Evolutionary conservation across 2,797 vertebrate genomes (phyloP).

Genomic region (Rousettus madagascariensis): DNA sequence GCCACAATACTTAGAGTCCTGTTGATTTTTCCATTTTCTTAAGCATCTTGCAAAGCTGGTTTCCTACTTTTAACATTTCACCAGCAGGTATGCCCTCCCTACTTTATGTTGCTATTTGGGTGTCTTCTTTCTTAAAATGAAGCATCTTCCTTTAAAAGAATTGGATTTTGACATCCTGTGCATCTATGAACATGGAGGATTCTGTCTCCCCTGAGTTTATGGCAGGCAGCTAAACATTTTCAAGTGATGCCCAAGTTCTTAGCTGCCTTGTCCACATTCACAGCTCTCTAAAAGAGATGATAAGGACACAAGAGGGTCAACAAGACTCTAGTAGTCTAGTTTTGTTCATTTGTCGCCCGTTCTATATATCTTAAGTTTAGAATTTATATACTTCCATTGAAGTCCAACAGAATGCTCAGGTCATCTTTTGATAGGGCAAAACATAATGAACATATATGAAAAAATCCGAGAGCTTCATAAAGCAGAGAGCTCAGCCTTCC

Average conservation of each 20-base stretch:
- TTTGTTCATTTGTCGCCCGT: slow-evolving; percentile 50
- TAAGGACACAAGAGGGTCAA: slow-evolving; percentile 6
- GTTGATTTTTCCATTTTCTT: slow-evolving; percentile 42
- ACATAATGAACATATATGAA: background rate
- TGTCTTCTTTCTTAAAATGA: slow-evolving; percentile 34
- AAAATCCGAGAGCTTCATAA: slow-evolving; percentile 17
- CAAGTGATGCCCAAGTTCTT: slow-evolving; percentile 34
- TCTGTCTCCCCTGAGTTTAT: slow-evolving; percentile 11
- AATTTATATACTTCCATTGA: slow-evolving; percentile 54
- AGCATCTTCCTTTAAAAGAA: slow-evolving; percentile 44
- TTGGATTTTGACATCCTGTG: slow-evolving; percentile 14
- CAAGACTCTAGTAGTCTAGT: background rate
- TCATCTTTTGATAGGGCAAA: slow-evolving; percentile 59
- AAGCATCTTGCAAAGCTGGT: slow-evolving; percentile 4
- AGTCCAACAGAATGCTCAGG: slow-evolving; percentile 55
- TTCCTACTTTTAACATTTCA: slow-evolving; percentile 52
- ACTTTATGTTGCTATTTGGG: slow-evolving; percentile 40
- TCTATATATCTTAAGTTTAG: slow-evolving; percentile 51
- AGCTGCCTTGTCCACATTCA: slow-evolving; percentile 22
- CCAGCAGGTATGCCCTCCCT: slow-evolving; percentile 15
- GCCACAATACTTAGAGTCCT: slow-evolving; percentile 16
- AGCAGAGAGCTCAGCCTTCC: background rate
- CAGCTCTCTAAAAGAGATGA: background rate
- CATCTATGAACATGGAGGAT: slow-evolving; percentile 11
- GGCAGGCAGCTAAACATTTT: slow-evolving; percentile 56